These are phyloP conservation scores for Philypnodon macrostomus DNA, from an alignment of 2,797 vertebrate species.

Conservation along the genomic window DNA sequence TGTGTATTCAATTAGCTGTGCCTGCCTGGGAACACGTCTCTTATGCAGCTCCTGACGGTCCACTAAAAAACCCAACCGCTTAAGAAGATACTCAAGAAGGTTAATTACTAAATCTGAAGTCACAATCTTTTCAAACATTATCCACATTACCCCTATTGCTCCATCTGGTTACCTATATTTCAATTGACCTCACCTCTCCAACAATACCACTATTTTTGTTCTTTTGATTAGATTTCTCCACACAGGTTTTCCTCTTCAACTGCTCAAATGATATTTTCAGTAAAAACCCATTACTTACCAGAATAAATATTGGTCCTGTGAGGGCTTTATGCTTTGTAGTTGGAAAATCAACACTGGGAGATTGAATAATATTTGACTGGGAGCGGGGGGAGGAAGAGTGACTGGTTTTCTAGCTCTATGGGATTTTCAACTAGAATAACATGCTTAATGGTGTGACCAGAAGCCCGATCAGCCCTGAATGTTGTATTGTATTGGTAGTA, in stretches of 20 bases:
- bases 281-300: conserved; percentile 13
- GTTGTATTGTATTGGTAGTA: too few relatives aligned
- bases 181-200: neutral
- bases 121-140: too few relatives aligned
- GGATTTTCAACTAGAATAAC: neutral
- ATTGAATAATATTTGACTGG: conserved; percentile 11
- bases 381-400: conserved; percentile 4
- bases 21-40: conserved; percentile 50
- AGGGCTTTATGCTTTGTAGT: neutral
- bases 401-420: neutral
- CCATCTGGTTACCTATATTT: conserved; percentile 1
- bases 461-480: too few relatives aligned
- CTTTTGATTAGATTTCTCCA: conserved; percentile 41
- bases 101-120: conserved; percentile 43
- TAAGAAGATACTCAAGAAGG: conserved; percentile 15
- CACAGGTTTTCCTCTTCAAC: conserved; percentile 24
- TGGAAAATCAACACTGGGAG: neutral
- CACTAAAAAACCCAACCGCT: conserved; percentile 6
- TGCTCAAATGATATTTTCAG: conserved; percentile 20
- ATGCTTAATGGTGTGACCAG: neutral
- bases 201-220: neutral
- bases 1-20: conserved; percentile 69
- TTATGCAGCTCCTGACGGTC: conserved; percentile 26
- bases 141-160: neutral
- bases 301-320: conserved; percentile 9